A percentile compares a stretch with the other conserved stretches of the same genome.
Evolutionary conservation across 2,113 vertebrate species (phyloP).

Genomic region (Clarias macrocephalus): DNA sequence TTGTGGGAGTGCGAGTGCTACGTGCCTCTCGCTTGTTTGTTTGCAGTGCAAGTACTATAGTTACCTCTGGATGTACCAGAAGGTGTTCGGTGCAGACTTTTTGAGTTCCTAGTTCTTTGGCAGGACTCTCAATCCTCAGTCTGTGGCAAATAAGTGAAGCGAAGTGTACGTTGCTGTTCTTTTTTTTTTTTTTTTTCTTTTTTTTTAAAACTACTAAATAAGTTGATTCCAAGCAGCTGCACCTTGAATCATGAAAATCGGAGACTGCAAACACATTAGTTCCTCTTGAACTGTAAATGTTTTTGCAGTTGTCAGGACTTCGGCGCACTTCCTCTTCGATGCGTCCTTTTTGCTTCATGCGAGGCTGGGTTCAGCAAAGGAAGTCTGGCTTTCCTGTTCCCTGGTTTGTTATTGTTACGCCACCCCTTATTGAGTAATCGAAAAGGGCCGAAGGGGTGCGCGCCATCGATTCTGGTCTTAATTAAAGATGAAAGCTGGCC

Average conservation of each 20-base stretch:
- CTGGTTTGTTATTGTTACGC: slow-evolving; percentile 43
- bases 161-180: not conserved
- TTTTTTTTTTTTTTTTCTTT: not conserved
- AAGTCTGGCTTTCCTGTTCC: slow-evolving; percentile 49
- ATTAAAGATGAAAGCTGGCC: slow-evolving; percentile 35
- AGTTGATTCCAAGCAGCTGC: not conserved
- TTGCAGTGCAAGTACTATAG: slow-evolving; percentile 12
- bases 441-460: slow-evolving; percentile 23
- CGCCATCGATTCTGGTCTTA: slow-evolving; percentile 29
- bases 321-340: slow-evolving; percentile 45
- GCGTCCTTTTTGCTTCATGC: slow-evolving; percentile 17
- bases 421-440: slow-evolving; percentile 24
- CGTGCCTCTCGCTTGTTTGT: slow-evolving; percentile 41
- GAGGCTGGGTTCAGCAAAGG: slow-evolving; percentile 39
- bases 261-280: not conserved
- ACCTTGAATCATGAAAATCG: not conserved
- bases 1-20: slow-evolving; percentile 24
- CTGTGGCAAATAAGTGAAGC: not conserved
- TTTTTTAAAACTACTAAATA: not conserved
- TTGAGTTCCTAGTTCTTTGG: not conserved
- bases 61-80: slow-evolving; percentile 7
- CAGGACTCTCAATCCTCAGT: too few relatives aligned
- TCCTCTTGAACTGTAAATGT: slow-evolving; percentile 7
- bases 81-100: not conserved
- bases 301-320: slow-evolving; percentile 29